Evolutionary conservation across 2,797 vertebrate species (phyloP).

Genomic region (Syngnathus acus): DNA sequence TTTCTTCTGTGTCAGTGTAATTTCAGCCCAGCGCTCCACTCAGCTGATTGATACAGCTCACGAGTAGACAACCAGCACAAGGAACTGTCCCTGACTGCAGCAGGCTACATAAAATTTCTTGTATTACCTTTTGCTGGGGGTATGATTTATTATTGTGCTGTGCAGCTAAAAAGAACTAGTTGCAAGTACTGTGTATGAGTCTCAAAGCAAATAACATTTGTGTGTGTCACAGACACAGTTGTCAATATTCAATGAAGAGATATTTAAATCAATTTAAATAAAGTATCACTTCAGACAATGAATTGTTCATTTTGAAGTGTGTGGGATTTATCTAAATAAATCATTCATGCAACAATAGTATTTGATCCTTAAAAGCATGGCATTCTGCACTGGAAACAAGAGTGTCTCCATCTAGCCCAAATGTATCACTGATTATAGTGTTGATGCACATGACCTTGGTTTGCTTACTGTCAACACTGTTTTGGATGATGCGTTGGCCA

Average conservation of each 20-base stretch:
- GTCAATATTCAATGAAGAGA: background rate
- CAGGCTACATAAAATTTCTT: background rate
- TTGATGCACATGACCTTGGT: background rate
- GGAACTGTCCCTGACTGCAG: background rate
- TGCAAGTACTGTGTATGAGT: background rate
- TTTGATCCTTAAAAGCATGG: background rate
- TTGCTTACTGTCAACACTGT: background rate
- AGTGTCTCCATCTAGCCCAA: background rate
- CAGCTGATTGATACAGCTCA: background rate
- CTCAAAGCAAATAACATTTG: background rate
- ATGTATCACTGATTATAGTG: background rate
- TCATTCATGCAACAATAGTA: background rate
- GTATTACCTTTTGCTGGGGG: background rate
- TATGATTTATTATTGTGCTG: background rate
- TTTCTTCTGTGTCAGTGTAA: background rate
- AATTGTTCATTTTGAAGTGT: background rate
- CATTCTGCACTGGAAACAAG: background rate
- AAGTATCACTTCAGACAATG: background rate
- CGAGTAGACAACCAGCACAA: background rate
- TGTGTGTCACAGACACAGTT: background rate
- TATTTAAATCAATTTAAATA: background rate
- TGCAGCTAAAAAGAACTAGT: background rate
- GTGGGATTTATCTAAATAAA: background rate
- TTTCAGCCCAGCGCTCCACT: background rate
- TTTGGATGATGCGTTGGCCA: background rate